A percentile compares a stretch with the other conserved stretches of the same genome.
Evolutionary conservation across 37 sponge, comb jelly and placozoan genomes (phyloP).

Genomic region (Mnemiopsis leidyi): DNA sequence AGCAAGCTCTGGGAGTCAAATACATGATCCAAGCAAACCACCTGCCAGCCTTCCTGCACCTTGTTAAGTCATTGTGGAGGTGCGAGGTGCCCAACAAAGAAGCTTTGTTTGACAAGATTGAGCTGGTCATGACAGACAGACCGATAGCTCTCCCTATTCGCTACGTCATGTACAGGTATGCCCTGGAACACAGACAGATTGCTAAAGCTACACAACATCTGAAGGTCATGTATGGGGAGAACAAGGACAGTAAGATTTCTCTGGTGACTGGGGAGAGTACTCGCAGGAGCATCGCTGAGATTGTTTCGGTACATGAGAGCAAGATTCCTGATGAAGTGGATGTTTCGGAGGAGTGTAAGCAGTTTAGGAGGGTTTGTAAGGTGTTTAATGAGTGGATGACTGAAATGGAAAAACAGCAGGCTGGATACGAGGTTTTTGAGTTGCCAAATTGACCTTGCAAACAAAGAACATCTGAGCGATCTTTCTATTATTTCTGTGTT

Average conservation of each 20-base stretch:
- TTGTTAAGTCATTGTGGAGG: neutral
- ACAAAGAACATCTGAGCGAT: no score
- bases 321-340: neutral
- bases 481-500: no score
- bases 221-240: neutral
- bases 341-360: neutral
- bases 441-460: neutral
- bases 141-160: neutral
- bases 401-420: neutral
- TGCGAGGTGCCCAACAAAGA: neutral
- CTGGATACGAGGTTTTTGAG: neutral
- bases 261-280: neutral
- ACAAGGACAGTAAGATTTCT: neutral
- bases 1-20: neutral
- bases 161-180: neutral
- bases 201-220: conserved; percentile 54
- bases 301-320: neutral
- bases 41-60: conserved; percentile 12
- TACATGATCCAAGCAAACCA: conserved; percentile 46
- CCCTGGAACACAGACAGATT: neutral
- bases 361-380: conserved; percentile 26
- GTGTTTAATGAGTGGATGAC: neutral
- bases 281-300: neutral
- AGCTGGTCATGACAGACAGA: neutral
- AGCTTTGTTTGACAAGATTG: neutral